Conservation (phyloP, 2,113 vertebrate species). For the Cichladusa arquata region DNA sequence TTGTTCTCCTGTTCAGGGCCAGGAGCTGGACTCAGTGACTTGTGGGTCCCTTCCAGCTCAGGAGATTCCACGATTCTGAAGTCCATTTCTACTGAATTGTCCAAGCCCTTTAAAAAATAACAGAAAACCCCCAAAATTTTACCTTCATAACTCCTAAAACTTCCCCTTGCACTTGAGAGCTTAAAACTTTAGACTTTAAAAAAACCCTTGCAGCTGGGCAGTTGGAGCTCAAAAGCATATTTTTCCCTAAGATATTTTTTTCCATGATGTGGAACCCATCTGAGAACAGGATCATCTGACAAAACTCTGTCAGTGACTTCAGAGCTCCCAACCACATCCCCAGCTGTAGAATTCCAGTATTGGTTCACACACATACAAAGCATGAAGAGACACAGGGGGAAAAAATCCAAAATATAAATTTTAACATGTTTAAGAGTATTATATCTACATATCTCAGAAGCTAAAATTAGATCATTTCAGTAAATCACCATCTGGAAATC, state of each 20-base stretch:
- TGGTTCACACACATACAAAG: not conserved
- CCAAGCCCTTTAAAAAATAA: not conserved
- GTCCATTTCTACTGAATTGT: not conserved
- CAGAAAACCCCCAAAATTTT: not conserved
- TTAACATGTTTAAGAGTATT: not conserved
- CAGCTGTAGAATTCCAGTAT: accelerated
- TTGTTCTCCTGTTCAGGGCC: not conserved
- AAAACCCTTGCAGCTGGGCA: not conserved
- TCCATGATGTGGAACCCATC: not conserved
- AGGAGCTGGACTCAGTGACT: not conserved
- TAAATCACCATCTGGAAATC: not conserved
- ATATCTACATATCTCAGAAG: not conserved
- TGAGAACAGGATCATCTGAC: not conserved
- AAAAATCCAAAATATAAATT: not conserved
- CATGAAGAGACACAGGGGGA: not conserved
- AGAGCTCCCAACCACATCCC: not conserved
- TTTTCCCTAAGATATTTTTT: not conserved
- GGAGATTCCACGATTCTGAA: not conserved
- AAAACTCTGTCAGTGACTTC: not conserved
- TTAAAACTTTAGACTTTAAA: not conserved
- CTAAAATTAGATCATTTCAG: not conserved
- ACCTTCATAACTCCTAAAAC: not conserved
- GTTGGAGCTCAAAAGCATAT: not conserved
- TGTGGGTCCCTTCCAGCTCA: not conserved
- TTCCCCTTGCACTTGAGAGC: not conserved